These are phyloP conservation scores for Pediacus dermestoides DNA, from an alignment of 2,888 invertebrate species.

Conservation along the genomic window DNA sequence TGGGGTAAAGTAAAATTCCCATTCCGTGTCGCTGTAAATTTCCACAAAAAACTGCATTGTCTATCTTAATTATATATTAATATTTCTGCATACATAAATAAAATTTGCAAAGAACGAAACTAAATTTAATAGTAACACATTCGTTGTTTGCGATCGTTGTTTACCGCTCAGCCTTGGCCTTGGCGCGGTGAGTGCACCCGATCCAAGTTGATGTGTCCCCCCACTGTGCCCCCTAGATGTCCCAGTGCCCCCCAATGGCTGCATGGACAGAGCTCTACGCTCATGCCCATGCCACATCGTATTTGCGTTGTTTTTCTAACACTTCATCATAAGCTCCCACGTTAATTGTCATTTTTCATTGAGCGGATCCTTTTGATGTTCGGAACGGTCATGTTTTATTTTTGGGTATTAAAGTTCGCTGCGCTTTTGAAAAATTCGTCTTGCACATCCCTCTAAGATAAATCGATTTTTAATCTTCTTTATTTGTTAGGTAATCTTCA, in stretches of 20 bases:
- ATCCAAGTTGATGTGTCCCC: slow-evolving; percentile 26
- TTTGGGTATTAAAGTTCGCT: slow-evolving; percentile 14
- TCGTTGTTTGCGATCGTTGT: slow-evolving; percentile 29
- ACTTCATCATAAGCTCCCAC: slow-evolving; percentile 23
- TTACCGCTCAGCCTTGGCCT: slow-evolving; percentile 44
- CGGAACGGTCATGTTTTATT: slow-evolving; percentile 9
- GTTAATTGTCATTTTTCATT: slow-evolving; percentile 23
- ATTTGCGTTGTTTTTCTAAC: slow-evolving; percentile 24
- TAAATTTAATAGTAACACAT: slow-evolving; percentile 9
- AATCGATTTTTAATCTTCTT: slow-evolving; percentile 13
- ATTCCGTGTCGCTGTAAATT: no score
- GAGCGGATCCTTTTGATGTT: slow-evolving; percentile 20
- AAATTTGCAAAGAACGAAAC: slow-evolving; percentile 10
- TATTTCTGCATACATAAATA: no score
- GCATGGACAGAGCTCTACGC: slow-evolving; percentile 16
- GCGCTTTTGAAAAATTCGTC: slow-evolving; percentile 6
- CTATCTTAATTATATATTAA: no score
- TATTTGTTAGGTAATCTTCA: slow-evolving; percentile 10
- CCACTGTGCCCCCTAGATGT: slow-evolving; percentile 37
- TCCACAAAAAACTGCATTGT: no score
- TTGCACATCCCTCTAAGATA: slow-evolving; percentile 1
- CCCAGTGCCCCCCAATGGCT: slow-evolving; percentile 42
- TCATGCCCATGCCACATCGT: no score
- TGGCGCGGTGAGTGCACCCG: slow-evolving; percentile 43
- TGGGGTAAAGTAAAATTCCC: no score